Base-by-base conservation (phyloP, 2,888 invertebrate genomes). In the Drosophila greeni region DNA sequence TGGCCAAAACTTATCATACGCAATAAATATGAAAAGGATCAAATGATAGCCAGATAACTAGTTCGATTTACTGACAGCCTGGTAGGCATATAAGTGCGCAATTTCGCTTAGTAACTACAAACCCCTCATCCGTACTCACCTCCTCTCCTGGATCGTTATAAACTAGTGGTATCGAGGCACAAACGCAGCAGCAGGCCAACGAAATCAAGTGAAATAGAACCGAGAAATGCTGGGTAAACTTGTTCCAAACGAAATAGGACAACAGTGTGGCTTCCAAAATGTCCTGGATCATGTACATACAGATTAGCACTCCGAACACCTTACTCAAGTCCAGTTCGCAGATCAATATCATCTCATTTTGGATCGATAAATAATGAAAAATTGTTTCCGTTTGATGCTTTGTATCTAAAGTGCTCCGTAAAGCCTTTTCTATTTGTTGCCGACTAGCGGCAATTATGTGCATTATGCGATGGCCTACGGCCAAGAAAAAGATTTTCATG, bases 191-290 rank as follows among this genome's bases (percentile, higher is more conserved):
- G 5, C 2, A 14, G 9, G 0, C 3, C 5, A 45, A 45, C 3
- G 5, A 20, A 9, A 45, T 1, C 1, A 5, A 20, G 14, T 29
- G 2, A 14, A 20, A 0, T 16, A 5, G 0, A 7, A 12, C 11
- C 7, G 18, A 2, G 7, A 8, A 18, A 4, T 45, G 1, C 0
- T 5, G 1, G 12, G 11, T 0, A 0, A 29, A 8, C 5, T 0
- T 1, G 2, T 1, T 1, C 12, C 26, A 18, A 8, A 0, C 2
- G 8, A 45, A 29, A 29, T 45, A 45, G 29, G 5, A 2, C 0
- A 45, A 4, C 12, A 29, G 2, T 8, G 18, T 45, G 4, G 29
- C 29, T 9, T 47, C 45, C 8, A 47, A 31, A 31, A 47, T 47
- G 14, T 47, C 45, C 18, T 45, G 45, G 8, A 29, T 29, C 8